phyloP scores from a whole-genome alignment of 2,113 vertebrate species.

The Lathamus discolor region DNA sequence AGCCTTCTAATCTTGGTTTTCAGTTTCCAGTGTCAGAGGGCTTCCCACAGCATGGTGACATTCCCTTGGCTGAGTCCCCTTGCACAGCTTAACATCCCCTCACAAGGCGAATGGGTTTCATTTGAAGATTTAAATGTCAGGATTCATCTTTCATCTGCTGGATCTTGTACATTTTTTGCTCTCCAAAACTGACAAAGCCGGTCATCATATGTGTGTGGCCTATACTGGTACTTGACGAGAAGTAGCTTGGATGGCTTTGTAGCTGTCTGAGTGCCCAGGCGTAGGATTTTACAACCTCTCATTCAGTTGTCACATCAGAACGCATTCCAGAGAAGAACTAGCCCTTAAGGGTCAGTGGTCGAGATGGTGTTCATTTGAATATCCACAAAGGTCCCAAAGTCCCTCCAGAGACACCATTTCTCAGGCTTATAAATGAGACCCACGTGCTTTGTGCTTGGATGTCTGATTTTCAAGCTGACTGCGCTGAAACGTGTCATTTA shows the following conservation, averaged over 20 bases:
- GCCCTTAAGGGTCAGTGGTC: neutral
- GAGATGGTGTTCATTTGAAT: neutral
- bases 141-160: neutral
- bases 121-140: slow-evolving; percentile 31
- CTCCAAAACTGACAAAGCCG: neutral
- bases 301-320: neutral
- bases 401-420: neutral
- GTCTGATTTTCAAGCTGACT: neutral
- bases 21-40: slow-evolving; percentile 32
- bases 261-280: neutral
- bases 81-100: neutral
- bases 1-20: slow-evolving; percentile 66
- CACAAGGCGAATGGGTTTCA: neutral
- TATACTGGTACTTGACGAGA: neutral
- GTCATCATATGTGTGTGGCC: slow-evolving; percentile 35
- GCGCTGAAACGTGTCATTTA: neutral
- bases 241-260: neutral
- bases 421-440: neutral
- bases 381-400: neutral
- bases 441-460: neutral
- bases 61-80: neutral
- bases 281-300: neutral
- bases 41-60: slow-evolving; percentile 25
- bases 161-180: neutral
- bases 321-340: neutral